Evolutionary conservation across 2,113 vertebrate species (phyloP), one percentile per base, ranked within the genome.

Genomic region (Epinephelus fuscoguttatus): DNA sequence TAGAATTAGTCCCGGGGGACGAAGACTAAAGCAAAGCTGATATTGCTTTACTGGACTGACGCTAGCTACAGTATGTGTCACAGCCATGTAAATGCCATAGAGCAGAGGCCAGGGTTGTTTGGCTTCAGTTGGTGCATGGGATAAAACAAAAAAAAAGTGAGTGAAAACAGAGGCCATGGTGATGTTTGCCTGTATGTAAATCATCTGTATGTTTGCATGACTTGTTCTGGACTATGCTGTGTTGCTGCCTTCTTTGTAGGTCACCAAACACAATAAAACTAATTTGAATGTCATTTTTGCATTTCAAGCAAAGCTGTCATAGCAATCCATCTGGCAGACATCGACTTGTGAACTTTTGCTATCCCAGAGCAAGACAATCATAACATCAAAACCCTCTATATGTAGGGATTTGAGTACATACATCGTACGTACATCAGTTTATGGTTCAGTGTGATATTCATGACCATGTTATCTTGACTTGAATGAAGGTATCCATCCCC

Each of bases 261-360:
- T 89, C 84, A 86, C 52, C 57, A 71, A 74, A 81, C 78, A 84
- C 67, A 82, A 73, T 66, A 86, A 50, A 83, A 64, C 61, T 56
- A 18, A 91, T 92, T 92, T 91, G 90, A 88, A 93, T 93, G 88
- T 75, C 84, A 83, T 5, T 70, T 93, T 91, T 93, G 84, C 84
- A 92, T 91, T 90, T 90, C 82, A 86, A 81, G 76, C 76, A 45
- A 25, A 68, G 66, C 19, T 81, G 42, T 73, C 1, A n/a, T 40
- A 13, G 47, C 56, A 52, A 50, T 19, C 19, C 59, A 55, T 60
- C 75, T 53, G 40, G 47, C 40, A 53, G 53, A 52, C 30, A 67
- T 0, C 70, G 6, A 70, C 62, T 23, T 42, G 7, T 59, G 68
- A 87, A 78, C 55, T 59, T 27, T 81, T 69, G n/a, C 57, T 73